Conservation (phyloP, 2,113 vertebrate species). For the Leucoraja erinaceus region DNA sequence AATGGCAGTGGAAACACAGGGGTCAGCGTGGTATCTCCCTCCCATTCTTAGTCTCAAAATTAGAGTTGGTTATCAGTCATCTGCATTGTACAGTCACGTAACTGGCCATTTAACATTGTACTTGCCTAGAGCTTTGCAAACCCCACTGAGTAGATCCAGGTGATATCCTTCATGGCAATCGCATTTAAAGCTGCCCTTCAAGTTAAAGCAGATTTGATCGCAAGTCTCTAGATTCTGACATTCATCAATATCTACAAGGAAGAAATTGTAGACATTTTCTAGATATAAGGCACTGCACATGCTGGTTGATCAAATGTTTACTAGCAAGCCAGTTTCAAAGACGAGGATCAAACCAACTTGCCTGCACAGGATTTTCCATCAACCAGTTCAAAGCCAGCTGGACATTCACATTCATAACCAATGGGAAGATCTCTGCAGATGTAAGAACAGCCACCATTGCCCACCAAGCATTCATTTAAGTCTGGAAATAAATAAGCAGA, state of each 20-base stretch:
- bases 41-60: neutral
- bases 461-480: constrained; percentile 30
- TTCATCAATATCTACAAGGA: constrained; percentile 80
- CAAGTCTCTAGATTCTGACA: constrained; percentile 92
- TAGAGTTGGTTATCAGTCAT: neutral
- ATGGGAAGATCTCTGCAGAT: constrained; percentile 35
- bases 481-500: neutral
- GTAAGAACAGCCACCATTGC: constrained; percentile 37
- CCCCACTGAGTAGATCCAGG: constrained; percentile 86
- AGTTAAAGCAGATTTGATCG: constrained; percentile 95
- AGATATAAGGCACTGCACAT: too few relatives aligned
- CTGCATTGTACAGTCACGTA: neutral
- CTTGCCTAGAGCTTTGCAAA: constrained; percentile 95
- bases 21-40: too few relatives aligned
- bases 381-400: constrained; percentile 25
- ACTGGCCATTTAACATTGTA: constrained; percentile 39
- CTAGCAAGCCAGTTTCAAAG: neutral
- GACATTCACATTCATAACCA: constrained; percentile 33
- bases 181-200: constrained; percentile 95
- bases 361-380: neutral
- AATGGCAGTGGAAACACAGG: too few relatives aligned
- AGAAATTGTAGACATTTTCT: neutral
- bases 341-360: neutral
- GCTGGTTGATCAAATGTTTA: neutral
- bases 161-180: constrained; percentile 94